Percentiles rank a stretch among this genome's conserved stretches.
Evolutionary conservation across 2,888 invertebrate species (phyloP).

Genomic region (Lycophotia porphyrea): DNA sequence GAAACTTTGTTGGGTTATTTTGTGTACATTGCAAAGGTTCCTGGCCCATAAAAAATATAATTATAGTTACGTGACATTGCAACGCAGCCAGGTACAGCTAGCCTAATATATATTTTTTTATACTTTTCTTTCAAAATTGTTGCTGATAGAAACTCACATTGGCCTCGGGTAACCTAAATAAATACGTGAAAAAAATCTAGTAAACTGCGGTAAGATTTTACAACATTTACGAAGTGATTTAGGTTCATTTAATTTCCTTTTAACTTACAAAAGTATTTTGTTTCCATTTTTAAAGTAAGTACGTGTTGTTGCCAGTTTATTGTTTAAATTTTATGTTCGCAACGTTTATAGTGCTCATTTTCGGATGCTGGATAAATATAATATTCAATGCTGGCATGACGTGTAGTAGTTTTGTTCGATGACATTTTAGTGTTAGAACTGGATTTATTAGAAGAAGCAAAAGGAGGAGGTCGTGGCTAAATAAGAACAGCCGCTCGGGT

Average conservation of each 20-base stretch:
- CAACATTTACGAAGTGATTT: constrained; percentile 13
- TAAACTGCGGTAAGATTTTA: neutral
- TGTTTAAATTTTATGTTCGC: constrained; percentile 46
- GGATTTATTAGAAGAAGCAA: constrained; percentile 3
- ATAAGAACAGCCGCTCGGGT: too few species aligned
- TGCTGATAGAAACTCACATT: neutral
- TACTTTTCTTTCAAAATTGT: neutral
- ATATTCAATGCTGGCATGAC: constrained; percentile 5
- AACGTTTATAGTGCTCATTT: constrained; percentile 39
- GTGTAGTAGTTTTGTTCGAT: constrained; percentile 10
- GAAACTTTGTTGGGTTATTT: neutral
- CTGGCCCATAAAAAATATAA: too few species aligned
- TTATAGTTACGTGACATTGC: too few species aligned
- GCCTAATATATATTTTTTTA: too few species aligned
- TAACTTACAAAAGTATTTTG: constrained; percentile 23
- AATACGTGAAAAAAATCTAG: neutral
- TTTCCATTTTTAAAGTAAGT: constrained; percentile 36
- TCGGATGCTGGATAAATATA: constrained; percentile 10
- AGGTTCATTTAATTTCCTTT: constrained; percentile 14
- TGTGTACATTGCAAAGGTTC: neutral
- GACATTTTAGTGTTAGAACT: constrained; percentile 2
- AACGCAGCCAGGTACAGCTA: neutral
- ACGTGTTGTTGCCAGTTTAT: constrained; percentile 32
- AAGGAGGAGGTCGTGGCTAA: too few species aligned
- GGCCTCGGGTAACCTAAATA: neutral